Percentiles rank a stretch among this genome's conserved stretches.
phyloP scores from a whole-genome alignment of 1,140 invertebrate species.

The Macrostomum lignano region DNA sequence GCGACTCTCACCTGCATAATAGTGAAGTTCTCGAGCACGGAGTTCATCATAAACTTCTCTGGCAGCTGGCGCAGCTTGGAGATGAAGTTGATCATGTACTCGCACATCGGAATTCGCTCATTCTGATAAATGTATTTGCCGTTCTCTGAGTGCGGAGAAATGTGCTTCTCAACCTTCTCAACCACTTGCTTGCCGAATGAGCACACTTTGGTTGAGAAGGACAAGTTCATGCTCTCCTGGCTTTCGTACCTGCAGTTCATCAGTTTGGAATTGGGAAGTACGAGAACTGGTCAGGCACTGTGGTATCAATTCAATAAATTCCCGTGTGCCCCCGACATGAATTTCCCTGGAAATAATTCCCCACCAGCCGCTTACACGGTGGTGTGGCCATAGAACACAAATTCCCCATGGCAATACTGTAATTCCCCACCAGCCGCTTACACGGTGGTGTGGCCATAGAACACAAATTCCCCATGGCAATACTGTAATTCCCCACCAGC shows the following conservation, averaged over 20 bases:
- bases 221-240: constrained; percentile 89
- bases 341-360: too few relatives aligned
- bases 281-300: too few relatives aligned
- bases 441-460: too few relatives aligned
- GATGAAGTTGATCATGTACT: constrained; percentile 99
- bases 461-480: too few relatives aligned
- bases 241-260: constrained; percentile 84
- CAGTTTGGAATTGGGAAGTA: too few relatives aligned
- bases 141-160: constrained; percentile 67
- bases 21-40: constrained; percentile 95
- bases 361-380: too few relatives aligned
- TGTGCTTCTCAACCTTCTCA: constrained; percentile 67
- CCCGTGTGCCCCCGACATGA: too few relatives aligned
- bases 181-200: constrained; percentile 98
- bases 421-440: too few relatives aligned
- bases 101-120: constrained; percentile 90
- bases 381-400: too few relatives aligned
- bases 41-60: constrained; percentile 99
- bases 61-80: constrained; percentile 88
- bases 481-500: too few relatives aligned
- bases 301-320: too few relatives aligned
- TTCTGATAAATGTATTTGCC: constrained; percentile 82
- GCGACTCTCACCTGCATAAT: constrained; percentile 54
- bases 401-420: too few relatives aligned
- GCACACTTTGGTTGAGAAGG: constrained; percentile 94